Percentiles rank a stretch among this genome's conserved stretches.
Conservation (phyloP, 2,888 invertebrate genomes). For the Hypsopygia costalis region DNA sequence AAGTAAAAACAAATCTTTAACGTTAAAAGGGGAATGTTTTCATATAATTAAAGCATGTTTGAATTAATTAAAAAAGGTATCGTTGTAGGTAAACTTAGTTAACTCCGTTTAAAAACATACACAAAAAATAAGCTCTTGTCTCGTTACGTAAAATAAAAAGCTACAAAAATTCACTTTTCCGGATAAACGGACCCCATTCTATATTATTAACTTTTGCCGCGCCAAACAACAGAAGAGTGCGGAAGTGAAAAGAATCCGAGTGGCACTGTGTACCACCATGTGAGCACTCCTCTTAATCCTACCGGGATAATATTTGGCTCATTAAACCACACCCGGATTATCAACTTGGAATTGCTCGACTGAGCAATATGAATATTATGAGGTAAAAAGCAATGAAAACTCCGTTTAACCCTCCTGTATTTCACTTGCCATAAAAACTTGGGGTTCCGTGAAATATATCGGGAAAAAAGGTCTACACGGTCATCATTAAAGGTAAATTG, state of each 20-base stretch:
- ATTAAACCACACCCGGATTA: constrained; percentile 70
- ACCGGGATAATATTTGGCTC: constrained; percentile 55
- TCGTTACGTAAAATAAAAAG: not conserved
- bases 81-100: no score
- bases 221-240: constrained; percentile 19
- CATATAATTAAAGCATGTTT: no score
- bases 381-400: constrained; percentile 72
- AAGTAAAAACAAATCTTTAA: no score
- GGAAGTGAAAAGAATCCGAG: constrained; percentile 47
- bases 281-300: constrained; percentile 51
- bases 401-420: constrained; percentile 62
- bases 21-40: no score
- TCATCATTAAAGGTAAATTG: constrained; percentile 71
- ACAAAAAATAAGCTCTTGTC: no score
- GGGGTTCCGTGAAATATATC: constrained; percentile 65
- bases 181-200: not conserved
- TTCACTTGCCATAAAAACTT: constrained; percentile 70
- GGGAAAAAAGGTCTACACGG: constrained; percentile 66
- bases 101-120: no score
- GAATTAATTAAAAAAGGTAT: no score
- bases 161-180: constrained; percentile 3
- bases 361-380: constrained; percentile 67
- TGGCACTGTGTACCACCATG: constrained; percentile 42
- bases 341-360: constrained; percentile 66
- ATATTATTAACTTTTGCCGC: not conserved